Conservation (phyloP, 2,113 vertebrate genomes). For the Crypturellus undulatus region DNA sequence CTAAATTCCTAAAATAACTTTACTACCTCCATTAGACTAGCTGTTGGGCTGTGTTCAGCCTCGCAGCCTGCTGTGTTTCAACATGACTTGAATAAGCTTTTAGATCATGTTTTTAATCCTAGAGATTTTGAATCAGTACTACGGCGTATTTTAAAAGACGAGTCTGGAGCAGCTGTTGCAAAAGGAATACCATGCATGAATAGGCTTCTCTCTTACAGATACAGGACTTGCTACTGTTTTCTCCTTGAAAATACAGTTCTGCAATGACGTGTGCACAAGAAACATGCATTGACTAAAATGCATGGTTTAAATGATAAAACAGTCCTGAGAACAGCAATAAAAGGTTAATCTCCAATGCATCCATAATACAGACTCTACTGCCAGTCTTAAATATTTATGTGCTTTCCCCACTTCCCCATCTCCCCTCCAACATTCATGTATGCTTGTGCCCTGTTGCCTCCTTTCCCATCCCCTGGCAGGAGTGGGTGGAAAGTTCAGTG, state of each 20-base stretch:
- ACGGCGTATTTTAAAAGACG: conserved; percentile 1
- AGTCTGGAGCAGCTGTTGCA: conserved; percentile 51
- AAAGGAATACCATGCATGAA: conserved; percentile 17
- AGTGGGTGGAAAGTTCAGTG: conserved; percentile 7
- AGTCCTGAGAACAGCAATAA: neutral
- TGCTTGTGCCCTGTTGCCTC: fast-evolving
- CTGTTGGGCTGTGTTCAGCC: conserved; percentile 12
- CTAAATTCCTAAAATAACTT: conserved; percentile 38
- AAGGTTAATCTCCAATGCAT: neutral
- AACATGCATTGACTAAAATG: neutral
- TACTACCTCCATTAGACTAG: conserved; percentile 13
- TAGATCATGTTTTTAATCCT: conserved; percentile 39
- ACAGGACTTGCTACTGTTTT: neutral
- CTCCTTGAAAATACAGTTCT: neutral
- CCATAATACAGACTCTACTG: fast-evolving
- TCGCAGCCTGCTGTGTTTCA: conserved; percentile 27
- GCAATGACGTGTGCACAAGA: neutral
- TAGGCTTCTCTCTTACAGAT: neutral
- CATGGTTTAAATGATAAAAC: neutral
- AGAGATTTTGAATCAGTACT: conserved; percentile 37
- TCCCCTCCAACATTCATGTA: neutral
- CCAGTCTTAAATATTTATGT: neutral
- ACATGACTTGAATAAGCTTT: conserved; percentile 33
- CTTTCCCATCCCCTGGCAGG: neutral
- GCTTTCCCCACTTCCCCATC: fast-evolving